Conservation (phyloP, 2,113 vertebrate species). For the Brachyistius frenatus region DNA sequence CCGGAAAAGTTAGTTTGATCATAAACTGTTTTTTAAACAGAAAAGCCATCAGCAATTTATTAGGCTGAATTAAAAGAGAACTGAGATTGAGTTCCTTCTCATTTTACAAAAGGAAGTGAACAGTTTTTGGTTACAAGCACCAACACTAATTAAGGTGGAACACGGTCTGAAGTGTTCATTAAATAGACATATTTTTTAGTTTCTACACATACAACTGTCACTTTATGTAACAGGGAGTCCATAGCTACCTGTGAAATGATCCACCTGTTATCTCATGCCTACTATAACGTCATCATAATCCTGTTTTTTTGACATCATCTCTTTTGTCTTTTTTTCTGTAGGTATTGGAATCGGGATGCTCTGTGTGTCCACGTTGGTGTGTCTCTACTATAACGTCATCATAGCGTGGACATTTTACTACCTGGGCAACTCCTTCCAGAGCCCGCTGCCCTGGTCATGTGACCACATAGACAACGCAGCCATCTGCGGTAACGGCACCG, state of each 20-base stretch:
- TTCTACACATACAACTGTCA: too few relatives aligned
- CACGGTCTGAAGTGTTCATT: constrained; percentile 7
- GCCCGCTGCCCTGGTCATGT: constrained; percentile 88
- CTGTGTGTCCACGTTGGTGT: constrained; percentile 86
- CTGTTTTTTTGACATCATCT: not conserved
- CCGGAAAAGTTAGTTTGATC: not conserved
- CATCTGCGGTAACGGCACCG: constrained; percentile 73
- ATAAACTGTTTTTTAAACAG: not conserved
- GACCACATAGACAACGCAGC: constrained; percentile 74
- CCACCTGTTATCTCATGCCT: not conserved
- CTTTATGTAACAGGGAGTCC: too few relatives aligned
- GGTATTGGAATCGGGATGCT: constrained; percentile 90
- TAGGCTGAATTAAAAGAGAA: not conserved
- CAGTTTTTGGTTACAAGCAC: not conserved
- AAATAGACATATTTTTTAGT: not conserved
- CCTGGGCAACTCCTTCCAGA: constrained; percentile 87
- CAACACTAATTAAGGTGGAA: not conserved
- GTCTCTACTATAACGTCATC: constrained; percentile 89
- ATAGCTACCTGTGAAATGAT: not conserved
- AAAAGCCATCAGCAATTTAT: not conserved
- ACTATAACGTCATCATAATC: not conserved
- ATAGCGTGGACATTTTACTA: constrained; percentile 90
- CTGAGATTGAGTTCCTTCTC: not conserved
- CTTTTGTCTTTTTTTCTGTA: constrained; percentile 42
- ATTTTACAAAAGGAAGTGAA: not conserved